Conservation (phyloP, 2,888 invertebrate species). For the Ceraclea dissimilis region DNA sequence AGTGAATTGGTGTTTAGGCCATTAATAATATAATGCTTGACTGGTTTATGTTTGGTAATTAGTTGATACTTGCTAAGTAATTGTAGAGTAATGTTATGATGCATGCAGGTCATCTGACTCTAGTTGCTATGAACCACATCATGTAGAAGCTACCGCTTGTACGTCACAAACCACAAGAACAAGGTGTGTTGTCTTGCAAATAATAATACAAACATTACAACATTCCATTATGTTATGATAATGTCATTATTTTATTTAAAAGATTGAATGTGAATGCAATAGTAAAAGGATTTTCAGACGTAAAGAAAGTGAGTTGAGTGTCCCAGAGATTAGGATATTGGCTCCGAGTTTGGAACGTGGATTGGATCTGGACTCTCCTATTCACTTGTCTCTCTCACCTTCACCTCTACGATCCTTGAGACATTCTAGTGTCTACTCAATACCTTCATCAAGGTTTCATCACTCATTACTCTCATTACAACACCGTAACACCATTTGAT, state of each 20-base stretch:
- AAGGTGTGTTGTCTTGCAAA: constrained; percentile 10
- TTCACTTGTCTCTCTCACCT: constrained; percentile 26
- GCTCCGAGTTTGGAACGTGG: constrained; percentile 76
- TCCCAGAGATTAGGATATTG: constrained; percentile 76
- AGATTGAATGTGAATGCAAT: too few relatives aligned
- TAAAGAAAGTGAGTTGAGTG: constrained; percentile 66
- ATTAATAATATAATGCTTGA: too few relatives aligned
- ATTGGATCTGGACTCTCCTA: constrained; percentile 51
- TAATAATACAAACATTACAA: background rate
- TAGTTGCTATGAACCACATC: constrained; percentile 35
- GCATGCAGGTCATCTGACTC: constrained; percentile 44
- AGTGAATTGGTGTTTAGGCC: too few relatives aligned
- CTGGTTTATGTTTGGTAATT: too few relatives aligned
- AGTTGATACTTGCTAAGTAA: too few relatives aligned
- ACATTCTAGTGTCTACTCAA: constrained; percentile 26
- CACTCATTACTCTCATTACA: too few relatives aligned
- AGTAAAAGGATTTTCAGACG: constrained; percentile 41
- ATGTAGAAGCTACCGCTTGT: constrained; percentile 20
- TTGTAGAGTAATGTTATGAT: constrained; percentile 34
- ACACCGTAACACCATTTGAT: too few relatives aligned
- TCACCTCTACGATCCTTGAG: constrained; percentile 32
- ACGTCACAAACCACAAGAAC: constrained; percentile 6
- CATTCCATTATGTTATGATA: too few relatives aligned
- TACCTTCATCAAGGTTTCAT: constrained; percentile 24
- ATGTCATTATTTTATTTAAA: too few relatives aligned